phyloP scores from a whole-genome alignment of 2,888 invertebrate genomes.

The Parnassius mnemosyne region DNA sequence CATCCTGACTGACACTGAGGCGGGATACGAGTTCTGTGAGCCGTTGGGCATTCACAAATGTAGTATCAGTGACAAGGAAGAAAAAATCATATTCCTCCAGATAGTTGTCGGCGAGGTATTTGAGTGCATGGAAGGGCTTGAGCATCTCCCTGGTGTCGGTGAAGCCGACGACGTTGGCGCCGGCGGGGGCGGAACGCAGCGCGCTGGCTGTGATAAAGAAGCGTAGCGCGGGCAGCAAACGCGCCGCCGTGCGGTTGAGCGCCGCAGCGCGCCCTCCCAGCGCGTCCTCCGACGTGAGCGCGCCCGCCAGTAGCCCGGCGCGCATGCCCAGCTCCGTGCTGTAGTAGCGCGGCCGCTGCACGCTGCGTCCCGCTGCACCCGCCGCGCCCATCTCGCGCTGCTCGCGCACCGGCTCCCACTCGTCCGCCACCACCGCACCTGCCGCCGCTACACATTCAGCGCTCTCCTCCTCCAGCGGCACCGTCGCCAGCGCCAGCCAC shows the following conservation, averaged over 20 bases:
- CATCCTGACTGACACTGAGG: constrained; percentile 91
- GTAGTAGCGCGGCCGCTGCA: constrained; percentile 94
- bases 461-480: constrained; percentile 66
- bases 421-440: constrained; percentile 45
- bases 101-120: constrained; percentile 94
- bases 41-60: constrained; percentile 90
- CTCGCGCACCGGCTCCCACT: constrained; percentile 66
- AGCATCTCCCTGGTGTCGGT: constrained; percentile 87
- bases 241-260: constrained; percentile 93
- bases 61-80: constrained; percentile 91
- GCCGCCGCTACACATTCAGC: constrained; percentile 37
- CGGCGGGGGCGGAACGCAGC: constrained; percentile 48
- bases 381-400: constrained; percentile 48
- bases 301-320: constrained; percentile 92
- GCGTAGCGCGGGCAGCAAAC: constrained; percentile 90
- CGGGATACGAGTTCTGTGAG: constrained; percentile 86
- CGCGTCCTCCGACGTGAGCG: constrained; percentile 88
- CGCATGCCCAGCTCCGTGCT: constrained; percentile 96
- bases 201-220: constrained; percentile 86
- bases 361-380: constrained; percentile 59
- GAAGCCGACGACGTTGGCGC: constrained; percentile 91
- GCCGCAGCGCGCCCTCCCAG: constrained; percentile 89
- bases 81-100: constrained; percentile 96
- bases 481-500: constrained; percentile 74
- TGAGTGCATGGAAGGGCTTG: constrained; percentile 92